A percentile compares a stretch with the other conserved stretches of the same genome.
Evolutionary conservation across 2,113 vertebrate species (phyloP).

Genomic region (Spheniscus mendiculus): DNA sequence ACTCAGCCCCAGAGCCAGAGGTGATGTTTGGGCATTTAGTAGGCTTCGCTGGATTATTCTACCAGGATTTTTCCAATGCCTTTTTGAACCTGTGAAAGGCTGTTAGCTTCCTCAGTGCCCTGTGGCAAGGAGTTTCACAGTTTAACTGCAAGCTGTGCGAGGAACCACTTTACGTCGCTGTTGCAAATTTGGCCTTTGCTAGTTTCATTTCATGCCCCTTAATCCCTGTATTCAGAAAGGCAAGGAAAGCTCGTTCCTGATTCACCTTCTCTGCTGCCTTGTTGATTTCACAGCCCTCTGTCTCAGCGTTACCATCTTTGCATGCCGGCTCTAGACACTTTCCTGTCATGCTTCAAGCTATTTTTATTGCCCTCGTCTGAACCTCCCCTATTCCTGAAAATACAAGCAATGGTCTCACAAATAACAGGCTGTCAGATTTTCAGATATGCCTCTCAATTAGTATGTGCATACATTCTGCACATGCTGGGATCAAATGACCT

Average conservation of each 20-base stretch:
- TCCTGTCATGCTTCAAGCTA: neutral
- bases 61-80: neutral
- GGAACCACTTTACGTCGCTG: neutral
- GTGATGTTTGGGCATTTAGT: neutral
- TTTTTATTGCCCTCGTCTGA: neutral
- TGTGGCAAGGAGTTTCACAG: neutral
- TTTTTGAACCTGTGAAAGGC: neutral
- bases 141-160: neutral
- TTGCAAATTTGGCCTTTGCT: neutral
- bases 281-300: neutral
- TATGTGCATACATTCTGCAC: conserved; percentile 26
- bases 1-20: neutral
- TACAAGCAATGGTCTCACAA: neutral
- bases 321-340: neutral
- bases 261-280: neutral
- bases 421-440: conserved; percentile 19
- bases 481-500: conserved; percentile 15
- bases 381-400: neutral
- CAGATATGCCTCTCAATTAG: conserved; percentile 20
- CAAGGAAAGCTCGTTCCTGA: fast-evolving
- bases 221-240: neutral
- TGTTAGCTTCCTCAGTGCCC: neutral
- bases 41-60: neutral
- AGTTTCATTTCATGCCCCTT: neutral
- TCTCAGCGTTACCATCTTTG: neutral